Conservation (phyloP, 2,797 vertebrate species). For the Orestias chungarensis region DNA sequence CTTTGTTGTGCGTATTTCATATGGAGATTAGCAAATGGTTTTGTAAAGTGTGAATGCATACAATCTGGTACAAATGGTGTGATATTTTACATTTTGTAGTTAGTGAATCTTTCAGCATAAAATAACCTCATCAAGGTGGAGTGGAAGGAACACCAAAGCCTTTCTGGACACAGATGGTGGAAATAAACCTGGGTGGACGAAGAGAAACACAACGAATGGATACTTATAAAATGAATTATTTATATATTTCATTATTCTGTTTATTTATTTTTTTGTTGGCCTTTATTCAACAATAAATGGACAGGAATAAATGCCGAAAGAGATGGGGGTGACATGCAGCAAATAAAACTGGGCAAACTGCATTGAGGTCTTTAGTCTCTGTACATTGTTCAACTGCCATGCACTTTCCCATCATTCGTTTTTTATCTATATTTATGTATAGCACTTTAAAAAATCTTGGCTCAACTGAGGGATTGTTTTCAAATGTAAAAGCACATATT, state of each 20-base stretch:
- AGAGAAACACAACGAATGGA: not conserved
- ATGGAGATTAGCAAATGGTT: conserved; percentile 65
- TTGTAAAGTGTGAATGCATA: conserved; percentile 51
- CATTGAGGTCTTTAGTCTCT: no score
- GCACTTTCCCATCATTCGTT: no score
- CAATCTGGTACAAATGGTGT: conserved; percentile 42
- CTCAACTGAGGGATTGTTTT: not conserved
- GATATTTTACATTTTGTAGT: conserved; percentile 58
- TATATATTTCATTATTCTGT: not conserved
- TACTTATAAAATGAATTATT: not conserved
- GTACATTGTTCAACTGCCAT: no score
- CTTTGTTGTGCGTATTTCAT: conserved; percentile 64
- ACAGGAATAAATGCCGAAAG: no score
- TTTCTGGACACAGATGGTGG: conserved; percentile 14
- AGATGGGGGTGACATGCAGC: no score
- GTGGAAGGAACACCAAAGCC: conserved; percentile 9
- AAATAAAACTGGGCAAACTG: no score
- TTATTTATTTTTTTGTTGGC: no score
- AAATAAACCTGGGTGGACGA: not conserved
- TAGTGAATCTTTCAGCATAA: conserved; percentile 29
- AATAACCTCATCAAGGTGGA: conserved; percentile 38
- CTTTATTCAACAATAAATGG: no score
- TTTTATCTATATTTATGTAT: not conserved
- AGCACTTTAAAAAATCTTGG: not conserved
- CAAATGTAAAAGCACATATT: not conserved